A percentile compares a stretch with the other conserved stretches of the same genome.
These are phyloP conservation scores for Aleadryas rufinucha DNA, from an alignment of 2,113 vertebrate species.

Conservation along the genomic window DNA sequence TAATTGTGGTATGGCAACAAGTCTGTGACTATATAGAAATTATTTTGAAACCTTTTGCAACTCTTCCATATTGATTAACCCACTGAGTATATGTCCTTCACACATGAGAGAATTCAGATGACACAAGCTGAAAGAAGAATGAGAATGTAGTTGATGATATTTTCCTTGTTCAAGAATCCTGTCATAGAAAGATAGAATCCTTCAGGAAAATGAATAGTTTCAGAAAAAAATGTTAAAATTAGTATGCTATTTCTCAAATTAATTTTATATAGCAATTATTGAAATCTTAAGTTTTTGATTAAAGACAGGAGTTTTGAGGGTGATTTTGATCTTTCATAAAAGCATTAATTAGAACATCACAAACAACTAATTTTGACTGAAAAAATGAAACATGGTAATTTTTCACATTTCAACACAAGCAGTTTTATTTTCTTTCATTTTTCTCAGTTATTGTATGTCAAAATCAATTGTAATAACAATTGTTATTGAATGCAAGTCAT, in stretches of 20 bases:
- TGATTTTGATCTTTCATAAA: neutral
- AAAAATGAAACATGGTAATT: neutral
- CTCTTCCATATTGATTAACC: neutral
- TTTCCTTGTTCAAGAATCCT: neutral
- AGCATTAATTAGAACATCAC: neutral
- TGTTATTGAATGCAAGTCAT: neutral
- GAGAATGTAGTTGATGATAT: neutral
- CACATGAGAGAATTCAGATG: neutral
- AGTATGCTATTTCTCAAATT: neutral
- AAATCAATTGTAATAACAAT: neutral
- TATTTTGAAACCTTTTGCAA: neutral
- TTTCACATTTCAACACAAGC: neutral
- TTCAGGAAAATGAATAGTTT: neutral
- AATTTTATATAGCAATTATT: neutral
- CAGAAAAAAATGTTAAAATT: neutral
- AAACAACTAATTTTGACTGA: neutral
- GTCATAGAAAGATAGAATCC: neutral
- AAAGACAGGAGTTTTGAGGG: neutral
- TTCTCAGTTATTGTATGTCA: neutral
- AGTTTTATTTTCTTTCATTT: neutral
- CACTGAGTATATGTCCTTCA: neutral
- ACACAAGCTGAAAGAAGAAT: neutral
- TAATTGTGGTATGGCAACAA: neutral
- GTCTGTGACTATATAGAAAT: neutral
- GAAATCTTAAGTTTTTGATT: neutral